Base-by-base conservation (phyloP, 2,113 vertebrate genomes). In the Coregonus clupeaformis region DNA sequence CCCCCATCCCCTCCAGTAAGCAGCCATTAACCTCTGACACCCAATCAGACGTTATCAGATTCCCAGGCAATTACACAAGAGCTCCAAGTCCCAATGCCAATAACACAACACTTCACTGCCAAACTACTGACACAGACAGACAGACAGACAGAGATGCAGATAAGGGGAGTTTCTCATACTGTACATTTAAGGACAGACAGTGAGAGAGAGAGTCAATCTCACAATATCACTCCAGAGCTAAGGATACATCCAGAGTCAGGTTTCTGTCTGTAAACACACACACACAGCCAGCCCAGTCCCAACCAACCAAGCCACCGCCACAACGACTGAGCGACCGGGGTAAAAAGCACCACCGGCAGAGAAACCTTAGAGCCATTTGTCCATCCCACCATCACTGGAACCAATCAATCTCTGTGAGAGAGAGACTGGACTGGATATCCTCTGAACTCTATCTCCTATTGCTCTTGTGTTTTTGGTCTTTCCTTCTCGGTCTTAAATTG, bases 371-470 rank as follows among this genome's bases (percentile, higher is more conserved):
- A 5, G 16, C 49, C 27, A 63, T 75, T 70, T 71, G 24, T 69
- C 76, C 52, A 59, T 27, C 27, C 27, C 27, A 27, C 27, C 27
- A 27, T 81, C 68, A 16, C 55, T 20, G 55, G 18, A 69, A 45
- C 11, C 22, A 75, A 78, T 82, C 72, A 9, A 36, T 36, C 32
- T 36, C 7, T 36, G 7, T 49, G 47, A 16, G 66, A 11, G 16
- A 77, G 82, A 49, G n/a, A n/a, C n/a, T n/a, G n/a, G 72, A 75
- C 77, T 47, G 22, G 59, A 79, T 68, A 78, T 78, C 73, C 69
- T 85, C 85, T 71, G 22, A 67, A 74, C 9, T 7, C 14, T 22
- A 55, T 85, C 75, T 30, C 62, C 74, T 80, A 27, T 52, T 72
- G 73, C 45, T 29, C 55, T 22, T 32, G 4, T 5, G 22, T 66